Conservation (phyloP, 1,140 invertebrate species). For the Brachionus plicatilis region DNA sequence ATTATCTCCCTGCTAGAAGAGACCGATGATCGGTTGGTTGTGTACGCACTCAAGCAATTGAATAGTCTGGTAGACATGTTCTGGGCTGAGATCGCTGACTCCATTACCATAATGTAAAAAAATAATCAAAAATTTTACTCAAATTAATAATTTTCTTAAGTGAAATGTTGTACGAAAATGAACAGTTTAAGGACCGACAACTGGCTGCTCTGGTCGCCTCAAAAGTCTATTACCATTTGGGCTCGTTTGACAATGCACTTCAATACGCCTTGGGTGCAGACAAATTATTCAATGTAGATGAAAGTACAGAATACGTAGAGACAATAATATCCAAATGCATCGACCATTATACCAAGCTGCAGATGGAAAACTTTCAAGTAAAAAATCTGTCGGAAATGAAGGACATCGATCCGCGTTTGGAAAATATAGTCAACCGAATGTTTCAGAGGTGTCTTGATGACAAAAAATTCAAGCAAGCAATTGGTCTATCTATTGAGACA, state of each 20-base stretch:
- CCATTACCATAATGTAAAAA: slow-evolving; percentile 82
- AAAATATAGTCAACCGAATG: slow-evolving; percentile 91
- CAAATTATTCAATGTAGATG: slow-evolving; percentile 85
- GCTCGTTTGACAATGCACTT: slow-evolving; percentile 88
- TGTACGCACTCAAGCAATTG: slow-evolving; percentile 79
- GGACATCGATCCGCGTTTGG: slow-evolving; percentile 74
- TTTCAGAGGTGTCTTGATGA: slow-evolving; percentile 89
- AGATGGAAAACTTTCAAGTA: slow-evolving; percentile 14
- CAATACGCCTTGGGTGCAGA: slow-evolving; percentile 88
- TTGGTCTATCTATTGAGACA: slow-evolving; percentile 89
- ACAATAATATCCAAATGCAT: slow-evolving; percentile 68
- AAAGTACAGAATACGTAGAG: slow-evolving; percentile 87
- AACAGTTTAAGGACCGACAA: slow-evolving; percentile 74
- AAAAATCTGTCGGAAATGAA: background rate
- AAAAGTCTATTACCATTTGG: slow-evolving; percentile 96
- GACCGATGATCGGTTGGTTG: slow-evolving; percentile 44
- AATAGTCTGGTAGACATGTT: slow-evolving; percentile 92
- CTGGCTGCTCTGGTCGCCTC: slow-evolving; percentile 92
- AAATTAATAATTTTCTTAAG: slow-evolving; percentile 47
- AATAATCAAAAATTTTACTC: background rate
- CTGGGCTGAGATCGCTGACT: slow-evolving; percentile 96
- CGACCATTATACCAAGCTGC: slow-evolving; percentile 34
- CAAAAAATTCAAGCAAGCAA: slow-evolving; percentile 77
- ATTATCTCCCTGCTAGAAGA: slow-evolving; percentile 92
- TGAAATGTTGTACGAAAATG: slow-evolving; percentile 90